Base-by-base conservation (phyloP, 2,888 invertebrate genomes). In the Metopia argyrocephala region DNA sequence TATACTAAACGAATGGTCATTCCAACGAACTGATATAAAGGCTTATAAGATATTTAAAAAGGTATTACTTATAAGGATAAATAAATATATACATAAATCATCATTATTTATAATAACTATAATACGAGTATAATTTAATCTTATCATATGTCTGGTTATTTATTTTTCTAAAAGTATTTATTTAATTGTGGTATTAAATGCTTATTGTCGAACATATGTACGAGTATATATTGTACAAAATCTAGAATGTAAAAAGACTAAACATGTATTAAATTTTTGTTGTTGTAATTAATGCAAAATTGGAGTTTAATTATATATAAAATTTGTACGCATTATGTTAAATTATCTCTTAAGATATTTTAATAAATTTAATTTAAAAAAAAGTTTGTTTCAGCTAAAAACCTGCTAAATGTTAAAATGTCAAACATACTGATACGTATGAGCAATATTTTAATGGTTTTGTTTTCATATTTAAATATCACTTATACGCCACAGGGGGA, bases 81-180 rank as follows among this genome's bases (percentile, higher is more conserved):
- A n/a, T 68, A 75, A 75, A 75, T 75, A 75, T 66, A 27, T 45
- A 50, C 45, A 75, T 52, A 75, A 68, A 66, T 68, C 66, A 75
- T 61, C n/a, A n/a, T n/a, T n/a, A n/a, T n/a, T n/a, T n/a, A n/a
- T n/a, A n/a, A n/a, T n/a, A n/a, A n/a, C n/a, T n/a, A n/a, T n/a
- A n/a, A n/a, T n/a, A n/a, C n/a, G n/a, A n/a, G n/a, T n/a, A n/a
- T n/a, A n/a, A n/a, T n/a, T n/a, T n/a, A n/a, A n/a, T n/a, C n/a
- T n/a, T n/a, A n/a, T n/a, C n/a, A n/a, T n/a, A n/a, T n/a, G n/a
- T n/a, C n/a, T n/a, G n/a, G n/a, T n/a, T n/a, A n/a, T n/a, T n/a
- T n/a, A n/a, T n/a, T n/a, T n/a, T n/a, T n/a, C n/a, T n/a, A n/a
- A n/a, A n/a, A n/a, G n/a, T n/a, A n/a, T n/a, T n/a, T n/a, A n/a